Conservation (phyloP, 2,888 invertebrate species). For the Oeneis ivallda region DNA sequence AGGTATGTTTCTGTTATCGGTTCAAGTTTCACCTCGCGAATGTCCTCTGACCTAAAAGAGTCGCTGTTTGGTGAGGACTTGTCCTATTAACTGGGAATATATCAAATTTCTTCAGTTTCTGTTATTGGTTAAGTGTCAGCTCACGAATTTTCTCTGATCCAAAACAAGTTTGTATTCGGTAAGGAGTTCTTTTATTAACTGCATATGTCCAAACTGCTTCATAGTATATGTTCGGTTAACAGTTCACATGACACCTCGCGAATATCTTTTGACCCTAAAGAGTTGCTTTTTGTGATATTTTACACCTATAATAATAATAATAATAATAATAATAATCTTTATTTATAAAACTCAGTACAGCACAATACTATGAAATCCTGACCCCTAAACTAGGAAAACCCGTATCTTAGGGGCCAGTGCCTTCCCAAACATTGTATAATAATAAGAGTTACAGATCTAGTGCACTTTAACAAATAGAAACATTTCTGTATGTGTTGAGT, state of each 20-base stretch:
- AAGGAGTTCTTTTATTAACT: no score
- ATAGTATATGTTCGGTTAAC: not conserved
- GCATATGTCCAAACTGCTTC: no score
- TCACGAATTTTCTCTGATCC: constrained; percentile 33
- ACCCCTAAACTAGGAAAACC: no score
- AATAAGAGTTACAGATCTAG: no score
- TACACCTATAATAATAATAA: no score
- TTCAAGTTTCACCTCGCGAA: constrained; percentile 10
- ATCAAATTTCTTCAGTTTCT: constrained; percentile 16
- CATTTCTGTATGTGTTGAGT: no score
- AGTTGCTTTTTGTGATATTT: constrained; percentile 24
- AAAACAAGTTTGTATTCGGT: constrained; percentile 9
- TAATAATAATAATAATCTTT: no score
- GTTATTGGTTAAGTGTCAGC: constrained; percentile 36
- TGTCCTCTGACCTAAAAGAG: constrained; percentile 35
- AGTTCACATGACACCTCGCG: not conserved
- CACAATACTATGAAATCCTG: no score
- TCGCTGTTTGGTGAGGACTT: constrained; percentile 26
- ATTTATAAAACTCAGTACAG: no score
- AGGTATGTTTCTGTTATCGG: constrained; percentile 9
- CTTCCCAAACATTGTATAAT: no score
- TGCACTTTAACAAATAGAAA: no score
- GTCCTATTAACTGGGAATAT: constrained; percentile 25
- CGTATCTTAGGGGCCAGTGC: no score
- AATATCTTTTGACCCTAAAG: constrained; percentile 35